Percentiles rank a stretch among this genome's conserved stretches.
phyloP scores from a whole-genome alignment of 1,140 invertebrate species.

The Pseudomyrmex pallidus region DNA sequence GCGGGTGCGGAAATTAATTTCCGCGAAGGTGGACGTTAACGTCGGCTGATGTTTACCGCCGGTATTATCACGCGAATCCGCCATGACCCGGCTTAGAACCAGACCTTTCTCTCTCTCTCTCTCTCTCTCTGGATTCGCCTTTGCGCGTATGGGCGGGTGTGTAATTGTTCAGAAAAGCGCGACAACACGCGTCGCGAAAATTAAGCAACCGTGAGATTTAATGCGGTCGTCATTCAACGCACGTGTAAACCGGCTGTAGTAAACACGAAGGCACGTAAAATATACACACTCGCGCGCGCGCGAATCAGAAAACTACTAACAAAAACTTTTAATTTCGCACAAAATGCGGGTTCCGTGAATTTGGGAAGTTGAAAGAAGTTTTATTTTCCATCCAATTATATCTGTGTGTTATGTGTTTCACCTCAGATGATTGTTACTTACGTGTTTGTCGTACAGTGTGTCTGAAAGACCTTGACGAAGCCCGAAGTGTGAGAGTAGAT shows the following conservation, averaged over 20 bases:
- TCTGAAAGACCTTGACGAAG: too few relatives aligned
- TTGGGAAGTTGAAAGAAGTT: neutral
- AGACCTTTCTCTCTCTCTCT: neutral
- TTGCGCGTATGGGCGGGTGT: slow-evolving; percentile 18
- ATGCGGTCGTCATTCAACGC: slow-evolving; percentile 35
- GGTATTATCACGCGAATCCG: slow-evolving; percentile 49
- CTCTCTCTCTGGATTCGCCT: neutral
- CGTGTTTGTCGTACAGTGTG: too few relatives aligned
- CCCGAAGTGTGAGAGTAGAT: too few relatives aligned
- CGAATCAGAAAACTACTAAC: neutral
- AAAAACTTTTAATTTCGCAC: neutral
- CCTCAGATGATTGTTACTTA: too few relatives aligned
- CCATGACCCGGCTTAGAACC: slow-evolving; percentile 30
- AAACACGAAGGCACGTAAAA: neutral
- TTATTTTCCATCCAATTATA: slow-evolving; percentile 23
- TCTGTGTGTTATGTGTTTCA: neutral
- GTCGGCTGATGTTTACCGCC: slow-evolving; percentile 4
- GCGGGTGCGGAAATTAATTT: slow-evolving; percentile 68
- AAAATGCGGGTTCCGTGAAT: slow-evolving; percentile 11
- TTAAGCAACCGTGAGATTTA: slow-evolving; percentile 40
- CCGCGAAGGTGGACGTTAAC: slow-evolving; percentile 27
- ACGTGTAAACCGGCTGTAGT: slow-evolving; percentile 2
- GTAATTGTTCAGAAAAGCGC: slow-evolving; percentile 51
- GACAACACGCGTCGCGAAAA: slow-evolving; percentile 46
- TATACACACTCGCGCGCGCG: too few relatives aligned